A percentile compares a stretch with the other conserved stretches of the same genome.
These are phyloP conservation scores for Falco concolor DNA, from an alignment of 2,797 vertebrate genomes.

Conservation along the genomic window DNA sequence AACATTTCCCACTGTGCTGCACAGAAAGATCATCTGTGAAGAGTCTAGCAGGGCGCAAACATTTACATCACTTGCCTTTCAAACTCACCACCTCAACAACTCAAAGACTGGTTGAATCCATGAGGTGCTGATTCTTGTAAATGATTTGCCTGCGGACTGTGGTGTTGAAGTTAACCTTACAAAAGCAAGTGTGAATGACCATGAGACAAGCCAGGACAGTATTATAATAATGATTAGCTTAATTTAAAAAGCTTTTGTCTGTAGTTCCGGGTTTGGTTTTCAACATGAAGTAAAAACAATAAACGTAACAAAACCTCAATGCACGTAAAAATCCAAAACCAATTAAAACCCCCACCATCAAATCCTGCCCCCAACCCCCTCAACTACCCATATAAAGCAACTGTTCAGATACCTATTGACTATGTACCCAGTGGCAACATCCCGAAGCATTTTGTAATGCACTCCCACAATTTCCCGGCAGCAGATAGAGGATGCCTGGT, in stretches of 20 bases:
- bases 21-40: background rate
- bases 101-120: background rate
- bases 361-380: background rate
- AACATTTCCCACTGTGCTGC: background rate
- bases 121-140: background rate
- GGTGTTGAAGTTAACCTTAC: background rate
- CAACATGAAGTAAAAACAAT: background rate
- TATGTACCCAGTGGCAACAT: background rate
- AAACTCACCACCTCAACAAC: background rate
- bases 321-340: background rate
- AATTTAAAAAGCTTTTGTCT: background rate
- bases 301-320: background rate
- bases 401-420: background rate
- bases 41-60: conserved; percentile 8
- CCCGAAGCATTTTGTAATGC: background rate
- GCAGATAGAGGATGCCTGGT: background rate
- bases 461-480: background rate
- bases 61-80: conserved; percentile 4
- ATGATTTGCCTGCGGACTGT: background rate
- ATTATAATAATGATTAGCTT: background rate
- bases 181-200: background rate
- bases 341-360: background rate
- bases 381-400: background rate
- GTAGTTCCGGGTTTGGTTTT: background rate
- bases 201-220: background rate